A percentile compares a stretch with the other conserved stretches of the same genome.
These are phyloP conservation scores for Diplodus puntazzo DNA, from an alignment of 2,797 vertebrate species.

Conservation along the genomic window DNA sequence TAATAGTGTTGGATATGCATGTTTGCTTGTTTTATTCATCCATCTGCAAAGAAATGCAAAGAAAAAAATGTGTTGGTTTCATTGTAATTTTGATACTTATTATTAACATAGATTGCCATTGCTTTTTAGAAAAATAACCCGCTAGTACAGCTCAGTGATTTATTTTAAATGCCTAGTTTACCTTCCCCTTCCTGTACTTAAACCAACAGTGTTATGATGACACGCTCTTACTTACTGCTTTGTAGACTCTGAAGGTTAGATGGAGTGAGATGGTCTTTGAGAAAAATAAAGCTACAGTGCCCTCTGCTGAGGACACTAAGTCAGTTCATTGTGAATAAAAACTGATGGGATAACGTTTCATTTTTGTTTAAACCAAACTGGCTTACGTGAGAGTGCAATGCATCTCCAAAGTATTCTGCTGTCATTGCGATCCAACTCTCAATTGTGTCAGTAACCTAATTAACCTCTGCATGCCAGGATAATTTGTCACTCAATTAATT, in stretches of 20 bases:
- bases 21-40: conserved; percentile 5
- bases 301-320: conserved; percentile 68
- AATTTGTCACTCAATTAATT: background rate
- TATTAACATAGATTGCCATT: conserved; percentile 1
- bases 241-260: conserved; percentile 20
- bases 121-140: background rate
- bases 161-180: conserved; percentile 15
- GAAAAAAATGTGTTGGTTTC: background rate
- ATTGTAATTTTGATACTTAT: conserved; percentile 18
- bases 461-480: conserved; percentile 19
- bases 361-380: background rate
- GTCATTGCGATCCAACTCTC: background rate
- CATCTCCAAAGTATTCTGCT: background rate
- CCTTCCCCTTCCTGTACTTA: conserved; percentile 17
- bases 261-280: background rate
- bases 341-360: too few relatives aligned
- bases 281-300: conserved; percentile 47
- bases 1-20: background rate
- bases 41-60: background rate
- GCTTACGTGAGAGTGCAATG: background rate
- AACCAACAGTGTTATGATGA: conserved; percentile 21
- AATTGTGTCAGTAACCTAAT: conserved; percentile 12
- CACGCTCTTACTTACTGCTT: conserved; percentile 21
- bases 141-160: background rate
- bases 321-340: conserved; percentile 12